phyloP scores from a whole-genome alignment of 1,140 invertebrate genomes.

The Diabrotica virgifera region DNA sequence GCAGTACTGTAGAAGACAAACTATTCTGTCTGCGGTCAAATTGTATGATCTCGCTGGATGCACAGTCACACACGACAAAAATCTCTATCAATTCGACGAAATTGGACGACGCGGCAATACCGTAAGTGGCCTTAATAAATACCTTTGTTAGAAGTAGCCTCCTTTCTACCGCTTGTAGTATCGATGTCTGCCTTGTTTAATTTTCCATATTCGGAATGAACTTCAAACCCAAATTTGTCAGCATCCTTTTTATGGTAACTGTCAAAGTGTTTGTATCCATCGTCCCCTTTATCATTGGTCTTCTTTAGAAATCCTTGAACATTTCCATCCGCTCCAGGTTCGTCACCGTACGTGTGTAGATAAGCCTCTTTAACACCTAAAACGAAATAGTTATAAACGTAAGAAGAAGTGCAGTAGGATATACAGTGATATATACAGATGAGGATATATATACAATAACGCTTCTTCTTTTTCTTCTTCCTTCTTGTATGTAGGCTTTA shows the following conservation, averaged over 20 bases:
- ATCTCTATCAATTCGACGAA: too few relatives aligned
- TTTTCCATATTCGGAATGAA: conserved; percentile 60
- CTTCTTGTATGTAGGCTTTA: too few relatives aligned
- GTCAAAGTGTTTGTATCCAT: conserved; percentile 68
- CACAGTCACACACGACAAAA: too few relatives aligned
- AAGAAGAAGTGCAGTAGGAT: too few relatives aligned
- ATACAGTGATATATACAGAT: too few relatives aligned
- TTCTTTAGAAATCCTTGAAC: conserved; percentile 64
- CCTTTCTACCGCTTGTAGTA: conserved; percentile 25
- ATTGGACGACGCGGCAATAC: too few relatives aligned
- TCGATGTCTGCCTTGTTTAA: conserved; percentile 45
- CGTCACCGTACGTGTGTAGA: conserved; percentile 40
- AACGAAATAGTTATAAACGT: not conserved
- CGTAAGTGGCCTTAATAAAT: too few relatives aligned
- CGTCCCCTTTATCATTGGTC: conserved; percentile 61
- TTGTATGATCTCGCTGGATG: too few relatives aligned
- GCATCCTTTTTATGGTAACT: conserved; percentile 69
- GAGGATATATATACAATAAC: too few relatives aligned
- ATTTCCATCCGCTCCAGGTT: conserved; percentile 50
- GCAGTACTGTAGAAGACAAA: too few relatives aligned
- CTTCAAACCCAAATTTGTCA: conserved; percentile 67
- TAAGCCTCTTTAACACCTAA: conserved; percentile 39
- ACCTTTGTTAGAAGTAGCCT: conserved; percentile 8
- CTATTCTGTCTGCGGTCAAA: too few relatives aligned
- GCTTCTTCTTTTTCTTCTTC: too few relatives aligned